Evolutionary conservation across 2,888 invertebrate genomes (phyloP), one percentile per base, ranked within the genome.

Genomic region (Oscheius sp.): DNA sequence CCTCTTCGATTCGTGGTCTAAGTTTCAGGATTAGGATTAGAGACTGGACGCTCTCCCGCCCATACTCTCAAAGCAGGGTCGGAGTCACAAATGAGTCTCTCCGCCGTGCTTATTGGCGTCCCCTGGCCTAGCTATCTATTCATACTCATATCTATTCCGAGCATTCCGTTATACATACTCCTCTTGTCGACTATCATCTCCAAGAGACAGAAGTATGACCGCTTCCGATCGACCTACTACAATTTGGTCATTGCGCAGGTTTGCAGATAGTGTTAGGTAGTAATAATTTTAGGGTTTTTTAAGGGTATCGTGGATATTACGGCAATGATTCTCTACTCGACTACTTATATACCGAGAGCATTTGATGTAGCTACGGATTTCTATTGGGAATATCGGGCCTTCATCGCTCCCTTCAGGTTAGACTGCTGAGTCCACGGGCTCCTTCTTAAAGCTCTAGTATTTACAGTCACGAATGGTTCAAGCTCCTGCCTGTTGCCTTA

Each of bases 101-200:
- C 35, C 35, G 35, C n/a, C 21, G 50, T 65, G 50, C 32, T 65
- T 11, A n/a, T 65, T 13, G 5, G 65, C 11, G 51, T 50, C n/a
- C 65, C 65, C 32, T 65, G 65, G 65, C 65, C 65, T 3, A 65
- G 65, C 32, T 50, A 48, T 65, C 32, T 65, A 21, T 65, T 65
- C 13, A 11, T 65, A 10, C 50, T 65, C 32, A 65, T 50, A 21
- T 48, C 50, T 10, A 32, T 51, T 10, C 5, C 32, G 7, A 50
- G 29, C 29, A n/a, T 65, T 9, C 65, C 65, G 1, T 1, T 65
- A 10, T 65, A 65, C 29, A 29, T 65, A 7, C 50, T 65, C 29
- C 32, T 65, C 29, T 32, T 65, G 32, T 9, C 48, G 9, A 51
- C 48, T 10, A 65, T 65, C 13, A 3, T 48, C 13, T 29, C 29